Percentiles rank a stretch among this genome's conserved stretches.
Evolutionary conservation across 2,113 vertebrate genomes (phyloP).

Genomic region (Stigmatopora nigra): DNA sequence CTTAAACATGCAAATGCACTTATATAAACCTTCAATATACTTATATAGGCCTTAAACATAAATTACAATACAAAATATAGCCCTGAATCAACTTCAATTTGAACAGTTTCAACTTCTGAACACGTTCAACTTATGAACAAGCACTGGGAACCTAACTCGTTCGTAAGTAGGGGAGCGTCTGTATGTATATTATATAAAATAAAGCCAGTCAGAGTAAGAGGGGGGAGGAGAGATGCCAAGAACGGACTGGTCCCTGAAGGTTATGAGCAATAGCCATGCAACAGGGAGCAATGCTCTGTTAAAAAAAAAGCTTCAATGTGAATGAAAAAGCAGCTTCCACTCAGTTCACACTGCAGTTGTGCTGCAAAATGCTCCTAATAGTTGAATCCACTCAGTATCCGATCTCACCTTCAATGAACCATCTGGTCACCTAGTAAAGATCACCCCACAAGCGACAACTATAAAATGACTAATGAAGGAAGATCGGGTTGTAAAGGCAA

Average conservation of each 20-base stretch:
- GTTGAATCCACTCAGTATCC: not conserved
- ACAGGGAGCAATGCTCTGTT: conserved; percentile 60
- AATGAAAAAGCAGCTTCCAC: conserved; percentile 47
- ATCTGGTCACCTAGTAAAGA: not conserved
- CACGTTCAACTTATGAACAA: no score
- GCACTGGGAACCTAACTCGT: no score
- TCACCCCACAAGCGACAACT: not conserved
- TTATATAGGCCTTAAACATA: no score
- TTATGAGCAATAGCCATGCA: conserved; percentile 69
- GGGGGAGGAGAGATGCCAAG: conserved; percentile 11
- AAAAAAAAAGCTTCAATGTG: conserved; percentile 52
- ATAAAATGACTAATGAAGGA: not conserved
- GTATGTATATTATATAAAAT: no score
- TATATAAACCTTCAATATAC: no score
- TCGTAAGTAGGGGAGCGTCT: no score
- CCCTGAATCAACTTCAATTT: no score
- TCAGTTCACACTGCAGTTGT: conserved; percentile 34
- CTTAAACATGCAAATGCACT: no score
- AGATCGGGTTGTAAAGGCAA: not conserved
- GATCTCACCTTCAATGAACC: not conserved
- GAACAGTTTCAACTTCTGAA: no score
- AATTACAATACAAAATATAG: no score
- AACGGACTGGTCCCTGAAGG: conserved; percentile 49
- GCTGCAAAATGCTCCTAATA: no score
- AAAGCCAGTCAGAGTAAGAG: conserved; percentile 16